These are phyloP conservation scores for Vandiemenella viatica DNA, from an alignment of 2,888 invertebrate species.

Conservation along the genomic window DNA sequence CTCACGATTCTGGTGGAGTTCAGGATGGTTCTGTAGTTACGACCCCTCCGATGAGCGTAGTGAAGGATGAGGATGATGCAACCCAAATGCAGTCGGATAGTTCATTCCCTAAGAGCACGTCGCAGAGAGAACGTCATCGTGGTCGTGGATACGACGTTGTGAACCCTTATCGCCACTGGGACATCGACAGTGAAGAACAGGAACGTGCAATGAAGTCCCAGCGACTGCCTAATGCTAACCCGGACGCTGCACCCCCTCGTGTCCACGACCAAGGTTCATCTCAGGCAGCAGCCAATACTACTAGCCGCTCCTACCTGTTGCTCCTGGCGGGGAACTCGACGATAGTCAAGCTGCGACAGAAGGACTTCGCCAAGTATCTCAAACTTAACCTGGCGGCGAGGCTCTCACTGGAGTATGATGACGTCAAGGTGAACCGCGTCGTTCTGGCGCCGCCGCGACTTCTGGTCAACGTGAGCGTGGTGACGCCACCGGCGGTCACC, in stretches of 20 bases:
- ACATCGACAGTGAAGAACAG: slow-evolving; percentile 22
- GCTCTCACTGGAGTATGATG: slow-evolving; percentile 24
- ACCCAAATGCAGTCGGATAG: neutral
- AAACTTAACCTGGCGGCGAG: slow-evolving; percentile 25
- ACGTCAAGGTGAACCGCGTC: slow-evolving; percentile 23
- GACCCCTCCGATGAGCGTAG: too few relatives aligned
- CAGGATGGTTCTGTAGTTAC: too few relatives aligned
- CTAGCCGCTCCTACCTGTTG: slow-evolving; percentile 19
- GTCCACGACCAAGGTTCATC: slow-evolving; percentile 10
- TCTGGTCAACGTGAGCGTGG: slow-evolving; percentile 24
- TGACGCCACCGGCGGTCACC: slow-evolving; percentile 17
- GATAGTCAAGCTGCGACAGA: slow-evolving; percentile 22
- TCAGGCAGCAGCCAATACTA: neutral
- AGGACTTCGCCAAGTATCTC: slow-evolving; percentile 24
- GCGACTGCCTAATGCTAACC: slow-evolving; percentile 7
- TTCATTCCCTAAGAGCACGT: neutral
- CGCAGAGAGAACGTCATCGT: neutral
- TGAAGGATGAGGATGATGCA: neutral
- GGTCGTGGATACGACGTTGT: too few relatives aligned
- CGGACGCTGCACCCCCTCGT: slow-evolving; percentile 15
- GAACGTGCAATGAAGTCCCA: slow-evolving; percentile 19
- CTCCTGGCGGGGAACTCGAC: slow-evolving; percentile 24
- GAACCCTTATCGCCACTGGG: slow-evolving; percentile 22
- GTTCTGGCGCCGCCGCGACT: slow-evolving; percentile 22
- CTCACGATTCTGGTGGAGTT: neutral